Evolutionary conservation across 2,888 invertebrate genomes (phyloP).

Genomic region (Falcaria lacertinaria): DNA sequence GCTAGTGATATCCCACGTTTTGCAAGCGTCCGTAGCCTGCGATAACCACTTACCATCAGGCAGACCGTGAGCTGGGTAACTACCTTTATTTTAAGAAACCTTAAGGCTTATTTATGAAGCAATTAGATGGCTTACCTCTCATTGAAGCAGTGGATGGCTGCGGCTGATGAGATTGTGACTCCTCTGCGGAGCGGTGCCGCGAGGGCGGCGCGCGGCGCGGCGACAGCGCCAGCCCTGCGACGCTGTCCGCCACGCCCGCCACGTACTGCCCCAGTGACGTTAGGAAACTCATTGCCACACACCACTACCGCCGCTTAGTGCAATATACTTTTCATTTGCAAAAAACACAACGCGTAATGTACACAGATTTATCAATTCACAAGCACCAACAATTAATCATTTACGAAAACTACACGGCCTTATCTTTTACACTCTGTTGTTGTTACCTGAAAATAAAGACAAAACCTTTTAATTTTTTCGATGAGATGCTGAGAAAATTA

Average conservation of each 20-base stretch:
- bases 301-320: conserved; percentile 19
- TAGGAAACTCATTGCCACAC: conserved; percentile 88
- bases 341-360: conserved; percentile 1
- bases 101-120: no score
- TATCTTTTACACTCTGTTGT: background rate
- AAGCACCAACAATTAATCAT: conserved; percentile 5
- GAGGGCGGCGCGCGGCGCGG: conserved; percentile 86
- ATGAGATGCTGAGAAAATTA: no score
- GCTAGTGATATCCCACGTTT: no score
- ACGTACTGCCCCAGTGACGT: conserved; percentile 92
- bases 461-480: no score
- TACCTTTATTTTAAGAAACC: no score
- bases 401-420: background rate
- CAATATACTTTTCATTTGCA: conserved; percentile 22
- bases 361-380: conserved; percentile 3
- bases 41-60: no score
- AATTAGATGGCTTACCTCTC: conserved; percentile 39
- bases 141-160: conserved; percentile 62
- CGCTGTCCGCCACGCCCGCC: conserved; percentile 91
- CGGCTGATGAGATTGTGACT: conserved; percentile 56
- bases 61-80: no score
- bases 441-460: background rate
- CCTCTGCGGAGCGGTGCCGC: conserved; percentile 82
- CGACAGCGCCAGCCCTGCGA: conserved; percentile 88
- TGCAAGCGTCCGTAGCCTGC: no score